phyloP scores from a whole-genome alignment of 2,113 vertebrate species.

The Ictalurus furcatus region DNA sequence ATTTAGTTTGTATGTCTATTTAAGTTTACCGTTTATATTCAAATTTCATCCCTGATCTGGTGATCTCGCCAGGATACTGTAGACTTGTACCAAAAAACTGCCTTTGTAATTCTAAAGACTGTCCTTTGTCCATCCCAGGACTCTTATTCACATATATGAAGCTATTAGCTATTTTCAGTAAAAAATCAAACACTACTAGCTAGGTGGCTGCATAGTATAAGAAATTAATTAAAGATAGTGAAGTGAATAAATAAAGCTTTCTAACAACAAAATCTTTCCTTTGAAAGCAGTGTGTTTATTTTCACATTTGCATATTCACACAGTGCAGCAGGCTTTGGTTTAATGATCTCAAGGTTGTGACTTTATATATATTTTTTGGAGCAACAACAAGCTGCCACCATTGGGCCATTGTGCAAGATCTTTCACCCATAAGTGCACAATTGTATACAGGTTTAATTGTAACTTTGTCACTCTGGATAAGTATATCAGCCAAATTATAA shows the following conservation, averaged over 20 bases:
- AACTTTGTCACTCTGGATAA: not conserved
- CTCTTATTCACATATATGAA: not conserved
- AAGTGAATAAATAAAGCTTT: not conserved
- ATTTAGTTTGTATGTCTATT: not conserved
- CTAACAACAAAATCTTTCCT: not conserved
- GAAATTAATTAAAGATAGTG: not conserved
- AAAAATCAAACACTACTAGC: not conserved
- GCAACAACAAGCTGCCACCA: not conserved
- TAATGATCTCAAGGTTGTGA: slow-evolving; percentile 5
- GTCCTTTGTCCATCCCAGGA: not conserved
- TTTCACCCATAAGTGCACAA: not conserved
- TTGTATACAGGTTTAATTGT: not conserved
- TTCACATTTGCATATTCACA: not conserved
- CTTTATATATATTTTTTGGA: not conserved
- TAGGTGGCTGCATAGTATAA: not conserved
- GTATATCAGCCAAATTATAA: not conserved
- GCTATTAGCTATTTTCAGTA: not conserved
- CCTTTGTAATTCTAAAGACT: not conserved
- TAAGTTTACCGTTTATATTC: not conserved
- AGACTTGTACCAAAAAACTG: not conserved
- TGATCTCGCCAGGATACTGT: not conserved
- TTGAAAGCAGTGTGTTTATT: not conserved
- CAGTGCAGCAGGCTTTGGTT: not conserved
- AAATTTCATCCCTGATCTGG: not conserved
- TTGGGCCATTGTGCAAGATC: not conserved